These are phyloP conservation scores for Ochlodes sylvanus DNA, from an alignment of 2,888 invertebrate species.

Conservation along the genomic window DNA sequence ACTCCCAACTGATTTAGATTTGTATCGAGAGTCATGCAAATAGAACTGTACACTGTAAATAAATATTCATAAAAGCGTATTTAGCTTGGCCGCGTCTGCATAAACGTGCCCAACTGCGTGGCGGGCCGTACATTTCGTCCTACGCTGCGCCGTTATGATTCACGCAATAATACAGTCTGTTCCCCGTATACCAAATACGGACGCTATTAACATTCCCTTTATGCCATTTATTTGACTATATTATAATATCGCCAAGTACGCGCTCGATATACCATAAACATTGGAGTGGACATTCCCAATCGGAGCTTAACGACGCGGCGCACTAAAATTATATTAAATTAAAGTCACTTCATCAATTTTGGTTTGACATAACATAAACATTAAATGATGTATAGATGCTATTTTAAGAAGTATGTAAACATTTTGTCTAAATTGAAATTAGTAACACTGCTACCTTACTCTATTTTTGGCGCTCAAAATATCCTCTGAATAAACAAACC, in stretches of 20 bases:
- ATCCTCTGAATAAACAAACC: no score
- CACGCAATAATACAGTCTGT: slow-evolving; percentile 55
- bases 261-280: slow-evolving; percentile 19
- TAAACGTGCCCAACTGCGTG: slow-evolving; percentile 18
- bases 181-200: slow-evolving; percentile 61
- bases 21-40: slow-evolving; percentile 2
- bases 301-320: slow-evolving; percentile 6
- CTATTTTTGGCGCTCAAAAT: no score
- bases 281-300: neutral
- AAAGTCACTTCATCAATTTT: neutral
- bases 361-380: neutral
- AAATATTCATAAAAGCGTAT: slow-evolving; percentile 27
- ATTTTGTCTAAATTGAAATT: no score
- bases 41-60: slow-evolving; percentile 13
- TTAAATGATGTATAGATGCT: no score
- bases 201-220: slow-evolving; percentile 70
- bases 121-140: slow-evolving; percentile 49
- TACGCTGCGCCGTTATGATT: slow-evolving; percentile 67
- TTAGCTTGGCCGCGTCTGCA: slow-evolving; percentile 13
- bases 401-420: no score
- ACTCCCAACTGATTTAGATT: slow-evolving; percentile 14
- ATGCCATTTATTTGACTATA: slow-evolving; percentile 59
- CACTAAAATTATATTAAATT: neutral
- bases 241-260: slow-evolving; percentile 45
- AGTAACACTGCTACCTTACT: no score